Evolutionary conservation across 2,797 vertebrate species (phyloP), one percentile per base, ranked within the genome.

Genomic region (Anabacerthia variegaticeps): DNA sequence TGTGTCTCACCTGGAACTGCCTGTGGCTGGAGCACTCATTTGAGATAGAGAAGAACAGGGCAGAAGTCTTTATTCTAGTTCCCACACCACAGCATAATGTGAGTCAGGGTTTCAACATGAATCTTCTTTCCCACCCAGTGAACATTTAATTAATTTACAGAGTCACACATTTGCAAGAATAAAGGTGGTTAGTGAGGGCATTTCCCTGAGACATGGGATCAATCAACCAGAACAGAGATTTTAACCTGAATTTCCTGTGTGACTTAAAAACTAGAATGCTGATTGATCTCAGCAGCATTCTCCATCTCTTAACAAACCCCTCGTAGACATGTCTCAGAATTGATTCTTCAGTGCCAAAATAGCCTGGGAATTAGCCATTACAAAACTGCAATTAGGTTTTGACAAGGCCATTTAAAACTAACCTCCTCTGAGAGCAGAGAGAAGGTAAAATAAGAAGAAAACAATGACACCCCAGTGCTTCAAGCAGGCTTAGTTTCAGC

Each of bases 401-500:
- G 94, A 95, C 95, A 95, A 92, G 85, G 90, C 94, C 83, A 94
- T 96, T 96, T 97, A 95, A 94, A 96, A 95, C 88, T 63, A 86
- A 82, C 80, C 55, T 93, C 89, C 85, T 2, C 88, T 89, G 88
- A 92, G 93, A 94, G 81, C 3, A 32, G 49, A 52, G 52, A 92
- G 73, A 77, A 88, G 80, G 79, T 88, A 91, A 77, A 93, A 92
- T 69, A 48, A 84, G 73, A 84, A 75, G 73, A 94, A 95, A 95
- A 95, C 94, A 95, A 92, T 72, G 86, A 81, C 0, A 0, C 28
- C 51, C 41, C 58, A 54, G 74, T 59, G 90, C 63, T 95, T 84
- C 74, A 66, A 67, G 83, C 66, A 86, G 83, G 28, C 86, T 89
- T 63, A 58, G 28, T 66, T 93, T 71, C 63, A 85, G 43, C 79